Conservation (phyloP, 2,888 invertebrate genomes). For the Formica aserva region DNA sequence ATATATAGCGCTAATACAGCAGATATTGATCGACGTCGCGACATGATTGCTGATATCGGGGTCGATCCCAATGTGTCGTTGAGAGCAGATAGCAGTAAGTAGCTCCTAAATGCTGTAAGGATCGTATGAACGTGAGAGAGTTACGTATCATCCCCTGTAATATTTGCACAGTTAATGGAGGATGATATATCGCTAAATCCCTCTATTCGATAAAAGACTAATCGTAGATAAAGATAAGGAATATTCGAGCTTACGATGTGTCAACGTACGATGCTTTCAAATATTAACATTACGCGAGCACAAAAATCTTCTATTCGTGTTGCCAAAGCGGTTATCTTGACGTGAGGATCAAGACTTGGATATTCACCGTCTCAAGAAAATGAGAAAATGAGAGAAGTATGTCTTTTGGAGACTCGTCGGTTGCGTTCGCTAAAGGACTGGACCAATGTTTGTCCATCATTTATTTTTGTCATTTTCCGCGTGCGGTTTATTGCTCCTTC, state of each 20-base stretch:
- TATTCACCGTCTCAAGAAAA: slow-evolving; percentile 27
- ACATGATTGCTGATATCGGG: slow-evolving; percentile 28
- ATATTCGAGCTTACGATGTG: background rate
- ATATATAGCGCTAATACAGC: background rate
- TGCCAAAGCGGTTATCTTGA: slow-evolving; percentile 12
- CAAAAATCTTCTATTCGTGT: background rate
- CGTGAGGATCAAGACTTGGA: slow-evolving; percentile 7
- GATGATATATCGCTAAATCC: slow-evolving; percentile 7
- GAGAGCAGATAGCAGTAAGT: slow-evolving; percentile 20
- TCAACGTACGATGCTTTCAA: background rate
- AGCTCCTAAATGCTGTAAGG: slow-evolving; percentile 15
- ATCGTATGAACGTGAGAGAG: background rate
- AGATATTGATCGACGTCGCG: slow-evolving; percentile 28
- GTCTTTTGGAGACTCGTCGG: background rate
- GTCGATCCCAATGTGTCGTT: slow-evolving; percentile 25
- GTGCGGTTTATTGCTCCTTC: slow-evolving; percentile 26
- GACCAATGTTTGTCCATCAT: slow-evolving; percentile 28
- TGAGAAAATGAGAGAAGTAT: slow-evolving; percentile 15
- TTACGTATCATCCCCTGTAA: background rate
- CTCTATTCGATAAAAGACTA: background rate
- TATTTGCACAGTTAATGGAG: slow-evolving; percentile 30
- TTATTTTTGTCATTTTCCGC: slow-evolving; percentile 40
- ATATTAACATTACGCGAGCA: background rate
- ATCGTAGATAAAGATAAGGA: background rate
- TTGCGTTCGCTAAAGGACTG: slow-evolving; percentile 3